phyloP scores from a whole-genome alignment of 1,140 invertebrate species.

The Brachionus plicatilis region DNA sequence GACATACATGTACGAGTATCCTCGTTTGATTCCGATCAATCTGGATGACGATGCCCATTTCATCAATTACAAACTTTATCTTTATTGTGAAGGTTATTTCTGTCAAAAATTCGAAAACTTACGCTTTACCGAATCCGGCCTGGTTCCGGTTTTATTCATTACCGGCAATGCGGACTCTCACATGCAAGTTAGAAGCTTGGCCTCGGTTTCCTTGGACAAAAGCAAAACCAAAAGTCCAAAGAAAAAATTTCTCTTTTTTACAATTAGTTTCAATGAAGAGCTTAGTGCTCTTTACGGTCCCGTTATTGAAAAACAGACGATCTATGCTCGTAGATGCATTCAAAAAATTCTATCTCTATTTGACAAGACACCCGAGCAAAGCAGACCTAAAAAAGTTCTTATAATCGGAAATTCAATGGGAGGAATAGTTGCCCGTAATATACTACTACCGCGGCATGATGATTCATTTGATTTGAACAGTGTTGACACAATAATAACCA shows the following conservation, averaged over 20 bases:
- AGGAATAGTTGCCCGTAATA: conserved; percentile 6
- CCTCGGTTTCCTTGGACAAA: conserved; percentile 20
- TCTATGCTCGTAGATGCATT: conserved; percentile 7
- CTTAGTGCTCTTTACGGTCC: conserved; percentile 33
- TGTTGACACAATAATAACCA: not conserved
- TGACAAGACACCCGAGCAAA: not conserved
- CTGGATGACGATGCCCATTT: not conserved
- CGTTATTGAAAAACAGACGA: not conserved
- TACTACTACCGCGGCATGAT: not conserved
- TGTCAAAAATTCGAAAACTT: conserved; percentile 24
- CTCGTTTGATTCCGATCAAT: not conserved
- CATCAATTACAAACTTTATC: conserved; percentile 27
- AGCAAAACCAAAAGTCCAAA: not conserved
- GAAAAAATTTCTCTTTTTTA: conserved; percentile 15
- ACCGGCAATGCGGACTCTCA: conserved; percentile 39
- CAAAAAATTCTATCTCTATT: conserved; percentile 21
- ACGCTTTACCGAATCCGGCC: not conserved
- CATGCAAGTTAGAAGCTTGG: conserved; percentile 33
- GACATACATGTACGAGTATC: conserved; percentile 35
- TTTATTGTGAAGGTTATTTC: conserved; percentile 35
- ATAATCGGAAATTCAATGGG: conserved; percentile 40
- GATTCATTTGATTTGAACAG: not conserved
- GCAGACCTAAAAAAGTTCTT: conserved; percentile 6
- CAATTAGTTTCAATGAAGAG: conserved; percentile 41
- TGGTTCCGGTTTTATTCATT: conserved; percentile 33